A percentile compares a stretch with the other conserved stretches of the same genome.
phyloP scores from a whole-genome alignment of 2,113 vertebrate genomes.

The Pseudorectes ferrugineus region DNA sequence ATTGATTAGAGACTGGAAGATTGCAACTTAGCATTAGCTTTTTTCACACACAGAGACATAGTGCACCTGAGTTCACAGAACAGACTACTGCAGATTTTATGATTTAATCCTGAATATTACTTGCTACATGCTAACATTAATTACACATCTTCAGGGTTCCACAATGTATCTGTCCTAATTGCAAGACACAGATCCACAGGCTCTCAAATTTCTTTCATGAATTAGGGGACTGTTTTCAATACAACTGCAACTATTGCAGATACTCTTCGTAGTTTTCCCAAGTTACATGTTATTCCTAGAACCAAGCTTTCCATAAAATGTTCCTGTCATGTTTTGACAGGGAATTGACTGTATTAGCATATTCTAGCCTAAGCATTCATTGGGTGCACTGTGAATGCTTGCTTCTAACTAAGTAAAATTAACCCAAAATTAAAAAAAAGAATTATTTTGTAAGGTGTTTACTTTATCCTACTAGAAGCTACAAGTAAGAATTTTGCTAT shows the following conservation, averaged over 20 bases:
- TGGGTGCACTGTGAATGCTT: neutral
- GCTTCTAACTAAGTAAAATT: neutral
- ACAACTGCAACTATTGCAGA: neutral
- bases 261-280: neutral
- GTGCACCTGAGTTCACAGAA: neutral
- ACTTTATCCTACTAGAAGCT: neutral
- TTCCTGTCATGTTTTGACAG: neutral
- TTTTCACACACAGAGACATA: neutral
- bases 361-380: neutral
- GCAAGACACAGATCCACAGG: neutral
- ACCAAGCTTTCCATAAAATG: neutral
- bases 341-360: neutral
- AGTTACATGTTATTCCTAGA: neutral
- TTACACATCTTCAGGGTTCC: neutral
- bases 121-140: neutral
- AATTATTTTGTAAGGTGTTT: neutral
- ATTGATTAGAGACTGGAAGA: neutral
- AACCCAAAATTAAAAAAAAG: neutral
- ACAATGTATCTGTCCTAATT: neutral
- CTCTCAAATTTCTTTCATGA: neutral
- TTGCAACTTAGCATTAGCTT: neutral
- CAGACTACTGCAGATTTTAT: neutral
- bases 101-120: neutral
- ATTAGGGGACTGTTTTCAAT: neutral
- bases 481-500: neutral